phyloP scores from a whole-genome alignment of 2,888 invertebrate species.

The Physocephala rufipes region DNA sequence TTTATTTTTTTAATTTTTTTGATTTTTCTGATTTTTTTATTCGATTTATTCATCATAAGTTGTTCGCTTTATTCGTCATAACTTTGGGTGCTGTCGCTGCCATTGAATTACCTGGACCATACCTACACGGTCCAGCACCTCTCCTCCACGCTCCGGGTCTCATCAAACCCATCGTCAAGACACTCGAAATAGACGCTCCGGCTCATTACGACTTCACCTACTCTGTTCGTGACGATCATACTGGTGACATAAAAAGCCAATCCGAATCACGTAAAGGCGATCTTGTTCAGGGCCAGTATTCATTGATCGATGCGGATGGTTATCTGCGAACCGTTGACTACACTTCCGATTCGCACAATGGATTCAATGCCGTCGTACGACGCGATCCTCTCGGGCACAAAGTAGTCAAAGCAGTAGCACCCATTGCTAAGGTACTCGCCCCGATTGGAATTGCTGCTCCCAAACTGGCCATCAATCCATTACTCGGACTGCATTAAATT shows the following conservation, averaged over 20 bases:
- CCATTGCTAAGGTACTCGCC: constrained; percentile 58
- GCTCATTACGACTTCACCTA: constrained; percentile 68
- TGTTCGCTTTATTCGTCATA: constrained; percentile 55
- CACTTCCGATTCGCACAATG: constrained; percentile 68
- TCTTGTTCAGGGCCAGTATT: constrained; percentile 68
- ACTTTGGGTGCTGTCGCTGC: constrained; percentile 56
- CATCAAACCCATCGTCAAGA: constrained; percentile 57
- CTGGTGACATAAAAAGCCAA: constrained; percentile 68
- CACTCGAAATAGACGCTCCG: constrained; percentile 63
- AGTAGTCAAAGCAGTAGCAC: constrained; percentile 61
- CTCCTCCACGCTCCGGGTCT: constrained; percentile 47
- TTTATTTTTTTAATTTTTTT: neutral
- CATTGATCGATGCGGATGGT: constrained; percentile 69
- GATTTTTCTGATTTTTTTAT: neutral
- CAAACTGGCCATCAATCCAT: constrained; percentile 47
- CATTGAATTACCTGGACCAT: constrained; percentile 51
- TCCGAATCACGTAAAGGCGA: constrained; percentile 69
- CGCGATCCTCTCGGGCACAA: constrained; percentile 67
- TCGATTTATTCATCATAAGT: too few species aligned
- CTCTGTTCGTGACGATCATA: constrained; percentile 67
- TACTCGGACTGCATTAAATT: neutral
- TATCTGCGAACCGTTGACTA: constrained; percentile 69
- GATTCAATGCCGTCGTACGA: constrained; percentile 70
- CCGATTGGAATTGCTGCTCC: constrained; percentile 45
- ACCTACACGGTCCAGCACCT: too few species aligned